phyloP scores from a whole-genome alignment of 2,888 invertebrate genomes.

The Lepidochrysops patricia region DNA sequence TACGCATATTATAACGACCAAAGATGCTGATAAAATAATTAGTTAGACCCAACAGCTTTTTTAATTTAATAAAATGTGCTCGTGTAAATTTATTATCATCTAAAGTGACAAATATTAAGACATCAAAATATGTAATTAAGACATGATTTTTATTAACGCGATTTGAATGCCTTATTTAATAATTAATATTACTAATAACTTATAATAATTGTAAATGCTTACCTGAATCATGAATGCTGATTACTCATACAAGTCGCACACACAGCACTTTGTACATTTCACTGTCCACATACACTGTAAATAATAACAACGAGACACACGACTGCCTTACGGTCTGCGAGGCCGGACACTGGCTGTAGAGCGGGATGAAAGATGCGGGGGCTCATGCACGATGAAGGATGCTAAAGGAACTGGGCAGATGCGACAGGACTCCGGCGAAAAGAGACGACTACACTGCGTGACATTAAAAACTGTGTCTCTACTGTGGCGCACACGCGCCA shows the following conservation, averaged over 20 bases:
- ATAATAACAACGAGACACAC: conserved; percentile 35
- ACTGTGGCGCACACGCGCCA: conserved; percentile 44
- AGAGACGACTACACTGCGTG: conserved; percentile 72
- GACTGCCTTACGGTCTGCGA: conserved; percentile 61
- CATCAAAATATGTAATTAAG: too few relatives aligned
- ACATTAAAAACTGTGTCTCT: conserved; percentile 74
- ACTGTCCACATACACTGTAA: conserved; percentile 41
- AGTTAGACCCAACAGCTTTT: background rate
- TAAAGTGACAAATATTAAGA: too few relatives aligned
- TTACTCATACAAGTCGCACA: conserved; percentile 35
- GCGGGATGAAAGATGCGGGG: conserved; percentile 71
- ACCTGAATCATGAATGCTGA: conserved; percentile 71
- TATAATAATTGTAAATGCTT: conserved; percentile 38
- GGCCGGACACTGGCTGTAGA: conserved; percentile 72
- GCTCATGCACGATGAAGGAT: conserved; percentile 62
- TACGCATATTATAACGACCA: too few relatives aligned
- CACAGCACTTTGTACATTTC: conserved; percentile 68
- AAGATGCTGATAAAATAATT: conserved; percentile 12
- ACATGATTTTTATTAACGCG: too few relatives aligned
- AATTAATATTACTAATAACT: too few relatives aligned
- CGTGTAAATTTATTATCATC: too few relatives aligned
- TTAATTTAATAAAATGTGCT: conserved; percentile 5
- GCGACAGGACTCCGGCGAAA: conserved; percentile 73
- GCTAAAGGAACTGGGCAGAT: conserved; percentile 69
- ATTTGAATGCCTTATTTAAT: too few relatives aligned